Evolutionary conservation across 2,888 invertebrate genomes (phyloP).

Genomic region (Tenthredo amoena): DNA sequence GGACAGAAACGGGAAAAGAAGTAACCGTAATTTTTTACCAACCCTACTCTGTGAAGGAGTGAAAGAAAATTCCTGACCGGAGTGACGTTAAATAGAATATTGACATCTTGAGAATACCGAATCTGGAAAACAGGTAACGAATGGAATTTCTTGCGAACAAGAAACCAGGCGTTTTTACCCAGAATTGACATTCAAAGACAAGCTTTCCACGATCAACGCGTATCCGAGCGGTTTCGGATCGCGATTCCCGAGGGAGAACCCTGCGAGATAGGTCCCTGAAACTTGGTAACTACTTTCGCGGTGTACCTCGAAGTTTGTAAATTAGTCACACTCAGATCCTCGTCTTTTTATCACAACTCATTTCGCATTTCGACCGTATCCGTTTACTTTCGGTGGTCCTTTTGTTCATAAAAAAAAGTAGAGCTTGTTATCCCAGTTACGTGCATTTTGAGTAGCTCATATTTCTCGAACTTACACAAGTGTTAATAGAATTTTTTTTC

Average conservation of each 20-base stretch:
- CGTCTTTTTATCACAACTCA: constrained; percentile 1
- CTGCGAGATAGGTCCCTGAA: not conserved
- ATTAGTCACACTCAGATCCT: constrained; percentile 10
- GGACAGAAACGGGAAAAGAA: not conserved
- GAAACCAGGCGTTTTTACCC: not conserved
- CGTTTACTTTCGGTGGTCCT: not conserved
- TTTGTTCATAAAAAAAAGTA: not conserved
- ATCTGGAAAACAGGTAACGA: not conserved
- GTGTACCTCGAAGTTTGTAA: constrained; percentile 17
- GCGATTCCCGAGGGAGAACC: constrained; percentile 7
- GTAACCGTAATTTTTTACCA: not conserved
- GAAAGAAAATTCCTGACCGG: not conserved
- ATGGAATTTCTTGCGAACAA: not conserved
- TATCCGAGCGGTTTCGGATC: constrained; percentile 6
- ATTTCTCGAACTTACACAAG: not conserved
- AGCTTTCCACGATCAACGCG: not conserved
- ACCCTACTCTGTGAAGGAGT: not conserved
- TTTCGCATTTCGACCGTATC: not conserved
- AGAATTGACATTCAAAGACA: constrained; percentile 9
- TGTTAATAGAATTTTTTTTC: constrained; percentile 21
- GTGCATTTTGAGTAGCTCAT: not conserved
- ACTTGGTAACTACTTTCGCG: constrained; percentile 11
- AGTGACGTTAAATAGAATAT: not conserved
- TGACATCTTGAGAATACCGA: not conserved
- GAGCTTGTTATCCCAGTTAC: not conserved